A percentile compares a stretch with the other conserved stretches of the same genome.
phyloP scores from a whole-genome alignment of 2,888 invertebrate genomes.

The Phymatocera aterrima region DNA sequence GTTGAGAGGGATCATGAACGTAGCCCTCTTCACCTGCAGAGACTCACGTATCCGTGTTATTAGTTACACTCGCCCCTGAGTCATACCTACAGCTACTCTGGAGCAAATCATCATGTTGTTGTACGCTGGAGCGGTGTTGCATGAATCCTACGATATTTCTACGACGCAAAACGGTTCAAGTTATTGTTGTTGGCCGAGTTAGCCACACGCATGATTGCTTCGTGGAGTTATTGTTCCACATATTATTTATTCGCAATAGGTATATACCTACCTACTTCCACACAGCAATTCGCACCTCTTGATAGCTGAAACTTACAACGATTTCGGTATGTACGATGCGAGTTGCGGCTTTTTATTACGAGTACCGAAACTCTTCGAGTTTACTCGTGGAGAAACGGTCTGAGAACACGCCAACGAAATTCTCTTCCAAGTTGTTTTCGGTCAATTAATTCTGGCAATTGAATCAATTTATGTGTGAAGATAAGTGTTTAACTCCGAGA shows the following conservation, averaged over 20 bases:
- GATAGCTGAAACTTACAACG: too few relatives aligned
- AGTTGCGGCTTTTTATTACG: neutral
- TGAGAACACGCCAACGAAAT: neutral
- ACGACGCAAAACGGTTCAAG: neutral
- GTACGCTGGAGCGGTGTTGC: neutral
- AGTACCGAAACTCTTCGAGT: too few relatives aligned
- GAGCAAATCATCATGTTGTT: neutral
- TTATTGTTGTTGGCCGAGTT: slow-evolving; percentile 19
- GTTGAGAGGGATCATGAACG: neutral
- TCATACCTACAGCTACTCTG: neutral
- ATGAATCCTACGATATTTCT: neutral
- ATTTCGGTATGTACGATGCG: neutral
- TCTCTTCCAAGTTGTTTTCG: neutral
- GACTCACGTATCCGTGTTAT: slow-evolving; percentile 8
- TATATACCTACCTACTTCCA: neutral
- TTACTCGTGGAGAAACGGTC: neutral
- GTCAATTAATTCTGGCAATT: neutral
- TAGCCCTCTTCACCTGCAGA: slow-evolving; percentile 16
- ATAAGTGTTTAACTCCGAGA: neutral
- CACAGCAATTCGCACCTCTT: neutral
- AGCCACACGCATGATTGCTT: neutral
- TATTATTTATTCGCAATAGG: too few relatives aligned
- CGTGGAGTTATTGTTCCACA: neutral
- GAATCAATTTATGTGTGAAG: neutral
- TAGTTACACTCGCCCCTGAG: slow-evolving; percentile 3